Percentiles rank a stretch among this genome's conserved stretches.
Conservation (phyloP, 2,113 vertebrate species). For the Blennius ocellaris region DNA sequence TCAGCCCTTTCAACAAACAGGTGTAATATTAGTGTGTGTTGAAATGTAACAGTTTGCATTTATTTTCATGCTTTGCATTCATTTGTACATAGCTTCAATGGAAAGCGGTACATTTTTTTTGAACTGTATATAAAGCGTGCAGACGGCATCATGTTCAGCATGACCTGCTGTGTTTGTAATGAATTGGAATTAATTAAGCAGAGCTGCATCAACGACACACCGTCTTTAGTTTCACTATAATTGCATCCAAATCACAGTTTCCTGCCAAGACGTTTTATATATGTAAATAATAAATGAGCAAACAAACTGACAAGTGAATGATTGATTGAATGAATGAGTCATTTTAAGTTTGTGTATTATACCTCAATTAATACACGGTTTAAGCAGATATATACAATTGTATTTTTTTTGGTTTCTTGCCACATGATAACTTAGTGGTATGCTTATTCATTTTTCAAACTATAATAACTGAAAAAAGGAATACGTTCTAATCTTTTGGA, state of each 20-base stretch:
- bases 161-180: slow-evolving; percentile 22
- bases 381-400: no score
- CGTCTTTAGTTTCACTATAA: neutral
- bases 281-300: neutral
- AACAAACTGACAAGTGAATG: no score
- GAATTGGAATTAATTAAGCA: slow-evolving; percentile 24
- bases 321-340: no score
- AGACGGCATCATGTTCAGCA: neutral
- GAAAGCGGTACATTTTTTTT: neutral
- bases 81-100: neutral
- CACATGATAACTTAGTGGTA: no score
- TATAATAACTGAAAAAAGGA: no score
- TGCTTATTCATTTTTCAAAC: no score
- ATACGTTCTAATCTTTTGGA: no score
- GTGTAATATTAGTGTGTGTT: no score
- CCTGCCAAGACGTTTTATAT: neutral
- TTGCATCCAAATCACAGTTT: neutral
- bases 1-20: no score
- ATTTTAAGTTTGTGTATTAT: no score
- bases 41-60: neutral
- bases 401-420: no score
- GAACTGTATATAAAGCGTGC: neutral
- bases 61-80: neutral
- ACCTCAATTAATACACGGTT: no score
- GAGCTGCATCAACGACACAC: slow-evolving; percentile 7